Evolutionary conservation across 2,797 vertebrate species (phyloP), one percentile per base, ranked within the genome.

Genomic region (Capromys pilorides): DNA sequence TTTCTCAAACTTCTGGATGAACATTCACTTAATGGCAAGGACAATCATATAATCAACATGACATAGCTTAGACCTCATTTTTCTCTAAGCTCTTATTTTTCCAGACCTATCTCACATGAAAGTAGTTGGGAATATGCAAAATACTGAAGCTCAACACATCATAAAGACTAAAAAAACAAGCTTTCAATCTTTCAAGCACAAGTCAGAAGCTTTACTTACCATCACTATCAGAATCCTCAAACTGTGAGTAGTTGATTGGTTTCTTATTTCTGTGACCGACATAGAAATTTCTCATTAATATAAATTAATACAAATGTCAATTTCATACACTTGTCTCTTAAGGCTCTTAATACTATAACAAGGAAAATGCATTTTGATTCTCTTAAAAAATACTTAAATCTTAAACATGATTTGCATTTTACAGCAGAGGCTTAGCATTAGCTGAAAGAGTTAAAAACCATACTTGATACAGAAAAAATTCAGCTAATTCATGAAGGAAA

Each of bases 171-270:
- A 95, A 22, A 4, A 92, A 87, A 94, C 28, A 87, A 36, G 66
- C 36, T 66, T 78, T 33, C 54, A 90, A 66, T 33, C 8, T 90
- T 79, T 75, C 82, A 85, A 81, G 49, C 39, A 86, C 71, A 94
- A 92, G 78, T 69, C 89, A 73, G 6, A 94, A 78, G 24, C n/a
- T 91, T 51, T 78, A 97, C 98, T 97, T 97, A 98, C 98, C 98
- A 33, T 99, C 99, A 51, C 99, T 98, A 78, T 99, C 98, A 26
- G 98, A 97, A 93, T 98, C 98, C 22, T 98, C 98, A 96, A 97
- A 97, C 77, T 99, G 98, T 85, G 98, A 98, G 97, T 99, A 99
- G 98, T 98, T 98, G 36, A 99, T 98, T 82, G 90, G 54, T 92
- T 99, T 99, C 90, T 98, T 99, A 95, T 97, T 99, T 97, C 99